Percentiles rank a stretch among this genome's conserved stretches.
These are phyloP conservation scores for Panzeria rudis DNA, from an alignment of 2,888 invertebrate genomes.

Conservation along the genomic window DNA sequence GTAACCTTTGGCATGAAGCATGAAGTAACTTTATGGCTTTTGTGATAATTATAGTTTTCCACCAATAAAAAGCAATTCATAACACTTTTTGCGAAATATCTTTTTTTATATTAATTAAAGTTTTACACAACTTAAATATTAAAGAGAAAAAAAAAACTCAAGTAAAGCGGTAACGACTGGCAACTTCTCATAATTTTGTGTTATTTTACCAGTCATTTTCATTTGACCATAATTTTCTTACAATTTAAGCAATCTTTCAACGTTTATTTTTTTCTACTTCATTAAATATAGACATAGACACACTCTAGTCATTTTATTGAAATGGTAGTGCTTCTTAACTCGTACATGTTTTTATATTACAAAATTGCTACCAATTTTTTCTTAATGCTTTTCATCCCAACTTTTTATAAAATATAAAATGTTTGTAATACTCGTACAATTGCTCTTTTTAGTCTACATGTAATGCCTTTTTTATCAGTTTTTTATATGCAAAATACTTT, in stretches of 20 bases:
- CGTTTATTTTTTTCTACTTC: constrained; percentile 25
- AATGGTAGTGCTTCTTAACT: constrained; percentile 6
- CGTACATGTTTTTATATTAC: constrained; percentile 30
- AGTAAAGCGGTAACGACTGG: constrained; percentile 6
- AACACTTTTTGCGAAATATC: neutral
- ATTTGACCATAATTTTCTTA: constrained; percentile 50
- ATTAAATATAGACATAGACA: constrained; percentile 25
- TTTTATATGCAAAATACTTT: constrained; percentile 45
- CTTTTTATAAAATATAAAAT: constrained; percentile 10
- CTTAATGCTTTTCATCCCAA: neutral
- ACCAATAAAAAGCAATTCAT: neutral
- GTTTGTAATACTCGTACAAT: constrained; percentile 27
- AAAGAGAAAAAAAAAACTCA: neutral
- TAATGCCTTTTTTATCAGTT: neutral
- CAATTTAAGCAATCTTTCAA: constrained; percentile 32
- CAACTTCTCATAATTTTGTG: constrained; percentile 12
- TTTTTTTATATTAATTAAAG: neutral
- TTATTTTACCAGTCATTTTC: constrained; percentile 42
- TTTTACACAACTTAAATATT: constrained; percentile 7
- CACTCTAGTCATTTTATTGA: neutral
- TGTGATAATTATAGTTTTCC: neutral
- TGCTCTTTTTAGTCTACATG: neutral
- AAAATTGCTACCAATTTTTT: constrained; percentile 38
- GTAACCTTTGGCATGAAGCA: too few species aligned
- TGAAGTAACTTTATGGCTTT: too few species aligned